Conservation (phyloP, 2,888 invertebrate genomes). For the Notodonta dromedarius region DNA sequence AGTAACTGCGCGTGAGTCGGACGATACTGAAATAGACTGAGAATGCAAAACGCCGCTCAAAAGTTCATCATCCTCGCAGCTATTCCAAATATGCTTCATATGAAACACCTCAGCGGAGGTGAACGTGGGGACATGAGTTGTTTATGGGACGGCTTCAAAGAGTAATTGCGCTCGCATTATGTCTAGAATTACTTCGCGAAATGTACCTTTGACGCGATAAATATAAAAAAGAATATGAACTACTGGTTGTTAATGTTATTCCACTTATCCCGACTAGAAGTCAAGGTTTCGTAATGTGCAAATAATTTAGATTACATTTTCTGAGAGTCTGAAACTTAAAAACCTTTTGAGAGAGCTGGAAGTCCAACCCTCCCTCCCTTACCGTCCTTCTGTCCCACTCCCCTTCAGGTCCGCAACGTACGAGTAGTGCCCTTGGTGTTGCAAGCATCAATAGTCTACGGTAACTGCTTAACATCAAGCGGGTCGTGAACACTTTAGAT, state of each 20-base stretch:
- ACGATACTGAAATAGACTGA: slow-evolving; percentile 66
- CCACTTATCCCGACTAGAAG: not conserved
- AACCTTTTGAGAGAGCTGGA: too few species aligned
- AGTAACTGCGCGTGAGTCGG: slow-evolving; percentile 40
- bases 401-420: too few species aligned
- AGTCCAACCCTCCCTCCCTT: too few species aligned
- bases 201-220: slow-evolving; percentile 8
- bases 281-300: not conserved
- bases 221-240: not conserved
- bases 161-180: slow-evolving; percentile 39
- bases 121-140: slow-evolving; percentile 41
- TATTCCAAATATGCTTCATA: slow-evolving; percentile 65
- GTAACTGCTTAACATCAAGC: too few species aligned
- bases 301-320: too few species aligned
- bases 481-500: too few species aligned
- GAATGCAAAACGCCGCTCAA: slow-evolving; percentile 66
- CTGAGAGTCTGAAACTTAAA: too few species aligned
- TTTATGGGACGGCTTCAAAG: slow-evolving; percentile 38
- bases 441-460: too few species aligned
- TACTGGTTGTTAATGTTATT: not conserved
- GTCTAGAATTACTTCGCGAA: slow-evolving; percentile 38
- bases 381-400: too few species aligned
- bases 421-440: too few species aligned
- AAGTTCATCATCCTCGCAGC: slow-evolving; percentile 72
- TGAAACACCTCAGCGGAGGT: slow-evolving; percentile 54